Conservation (phyloP, 23 tunicate species). For the Pegea sp. region DNA sequence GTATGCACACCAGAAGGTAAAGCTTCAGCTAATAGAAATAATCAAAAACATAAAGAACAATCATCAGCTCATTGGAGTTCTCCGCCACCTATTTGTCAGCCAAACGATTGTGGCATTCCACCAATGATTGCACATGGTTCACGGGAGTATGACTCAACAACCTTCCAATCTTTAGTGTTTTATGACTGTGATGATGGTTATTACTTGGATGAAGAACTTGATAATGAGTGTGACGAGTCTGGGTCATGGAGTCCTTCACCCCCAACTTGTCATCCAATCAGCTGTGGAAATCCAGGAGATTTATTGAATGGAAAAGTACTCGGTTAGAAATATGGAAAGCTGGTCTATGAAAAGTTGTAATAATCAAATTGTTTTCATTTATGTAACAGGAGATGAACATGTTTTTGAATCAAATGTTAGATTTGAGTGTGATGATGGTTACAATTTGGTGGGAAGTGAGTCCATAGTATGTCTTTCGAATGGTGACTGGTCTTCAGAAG, state of each 20-base stretch:
- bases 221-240: constrained; percentile 25
- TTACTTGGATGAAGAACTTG: constrained; percentile 18
- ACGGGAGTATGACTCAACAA: constrained; percentile 4
- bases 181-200: constrained; percentile 47
- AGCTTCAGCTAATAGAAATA: not conserved
- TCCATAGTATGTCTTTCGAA: constrained; percentile 16
- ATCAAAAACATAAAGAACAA: too few relatives aligned
- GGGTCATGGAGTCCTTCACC: constrained; percentile 49
- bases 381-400: not conserved
- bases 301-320: constrained; percentile 18
- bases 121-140: constrained; percentile 1
- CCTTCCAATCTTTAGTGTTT: constrained; percentile 11
- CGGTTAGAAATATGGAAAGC: too few relatives aligned
- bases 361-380: not conserved
- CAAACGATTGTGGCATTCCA: constrained; percentile 26
- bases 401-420: constrained; percentile 16
- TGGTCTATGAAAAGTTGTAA: too few relatives aligned
- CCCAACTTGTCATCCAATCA: constrained; percentile 46
- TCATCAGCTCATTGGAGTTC: constrained; percentile 39
- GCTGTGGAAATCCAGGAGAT: constrained; percentile 19
- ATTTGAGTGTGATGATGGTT: constrained; percentile 44
- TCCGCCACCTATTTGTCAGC: constrained; percentile 16
- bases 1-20: constrained; percentile 41
- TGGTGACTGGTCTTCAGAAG: constrained; percentile 23
- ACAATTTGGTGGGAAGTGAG: constrained; percentile 15